Conservation (phyloP, 2,797 vertebrate genomes). For the Eleutherodactylus coqui region DNA sequence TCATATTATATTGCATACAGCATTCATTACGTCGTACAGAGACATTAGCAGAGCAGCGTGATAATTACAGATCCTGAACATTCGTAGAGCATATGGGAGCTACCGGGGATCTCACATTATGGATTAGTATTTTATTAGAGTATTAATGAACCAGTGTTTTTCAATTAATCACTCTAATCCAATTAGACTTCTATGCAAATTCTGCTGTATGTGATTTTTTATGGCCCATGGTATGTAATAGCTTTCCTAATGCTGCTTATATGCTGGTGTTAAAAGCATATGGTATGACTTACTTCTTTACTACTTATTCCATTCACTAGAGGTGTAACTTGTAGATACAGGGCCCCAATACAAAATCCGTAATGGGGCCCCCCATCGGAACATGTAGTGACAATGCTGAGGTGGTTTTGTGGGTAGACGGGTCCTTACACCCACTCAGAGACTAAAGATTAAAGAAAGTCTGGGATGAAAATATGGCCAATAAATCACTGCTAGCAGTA, state of each 20-base stretch:
- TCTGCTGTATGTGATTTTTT: background rate
- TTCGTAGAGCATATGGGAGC: background rate
- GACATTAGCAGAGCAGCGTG: background rate
- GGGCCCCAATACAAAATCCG: background rate
- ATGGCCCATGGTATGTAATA: background rate
- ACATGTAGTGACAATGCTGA: too few species aligned
- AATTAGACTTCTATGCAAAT: background rate
- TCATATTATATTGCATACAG: background rate
- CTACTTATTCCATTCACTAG: background rate
- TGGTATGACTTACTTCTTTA: background rate
- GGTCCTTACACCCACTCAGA: too few species aligned
- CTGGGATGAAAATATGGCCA: too few species aligned
- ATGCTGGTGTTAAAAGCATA: background rate
- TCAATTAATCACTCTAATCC: background rate
- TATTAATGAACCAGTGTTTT: background rate
- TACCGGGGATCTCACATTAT: slow-evolving; percentile 2
- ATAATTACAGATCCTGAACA: background rate
- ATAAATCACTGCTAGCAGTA: too few species aligned
- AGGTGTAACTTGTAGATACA: background rate
- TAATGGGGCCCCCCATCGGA: too few species aligned
- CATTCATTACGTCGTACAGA: background rate
- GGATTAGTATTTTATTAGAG: background rate
- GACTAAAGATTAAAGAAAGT: too few species aligned
- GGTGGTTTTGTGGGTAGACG: too few species aligned
- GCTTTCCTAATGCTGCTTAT: background rate